phyloP scores from a whole-genome alignment of 1,140 invertebrate species.

The Drosophila nikananu region DNA sequence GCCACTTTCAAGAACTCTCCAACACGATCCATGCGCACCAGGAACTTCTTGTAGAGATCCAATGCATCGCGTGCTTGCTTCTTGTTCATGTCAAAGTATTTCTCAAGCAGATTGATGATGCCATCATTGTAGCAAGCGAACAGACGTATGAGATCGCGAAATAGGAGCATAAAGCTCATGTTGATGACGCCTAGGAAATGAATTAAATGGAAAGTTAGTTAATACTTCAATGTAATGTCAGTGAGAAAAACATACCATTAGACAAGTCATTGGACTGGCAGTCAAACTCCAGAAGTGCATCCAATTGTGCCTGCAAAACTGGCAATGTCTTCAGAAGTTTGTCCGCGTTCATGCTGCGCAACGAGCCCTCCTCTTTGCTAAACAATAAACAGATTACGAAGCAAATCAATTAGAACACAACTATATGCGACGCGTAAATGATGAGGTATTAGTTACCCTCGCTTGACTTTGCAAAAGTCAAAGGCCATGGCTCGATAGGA shows the following conservation, averaged over 20 bases:
- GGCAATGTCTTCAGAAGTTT: conserved; percentile 99
- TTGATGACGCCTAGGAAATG: conserved; percentile 92
- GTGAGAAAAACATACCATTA: conserved; percentile 89
- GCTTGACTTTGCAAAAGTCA: conserved; percentile 99
- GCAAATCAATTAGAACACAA: conserved; percentile 13
- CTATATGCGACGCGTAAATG: background rate
- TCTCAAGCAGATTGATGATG: conserved; percentile 99
- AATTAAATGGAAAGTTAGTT: background rate
- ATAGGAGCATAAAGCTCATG: conserved; percentile 99
- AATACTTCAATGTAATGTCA: background rate
- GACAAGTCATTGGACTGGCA: conserved; percentile 98
- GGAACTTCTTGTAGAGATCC: conserved; percentile 99
- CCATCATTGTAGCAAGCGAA: conserved; percentile 99
- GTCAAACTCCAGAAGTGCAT: conserved; percentile 98
- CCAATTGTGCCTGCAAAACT: conserved; percentile 97
- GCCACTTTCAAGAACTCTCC: conserved; percentile 99
- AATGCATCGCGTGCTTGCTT: conserved; percentile 98
- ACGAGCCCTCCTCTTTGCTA: conserved; percentile 96
- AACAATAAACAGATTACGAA: conserved; percentile 9
- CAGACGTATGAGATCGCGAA: conserved; percentile 98
- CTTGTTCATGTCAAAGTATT: conserved; percentile 99
- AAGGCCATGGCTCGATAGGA: conserved; percentile 99
- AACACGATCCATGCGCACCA: conserved; percentile 99
- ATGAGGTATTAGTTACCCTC: conserved; percentile 90
- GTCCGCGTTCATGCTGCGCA: conserved; percentile 98